Base-by-base conservation (phyloP, 2,797 vertebrate genomes). In the Myotis findleyi region DNA sequence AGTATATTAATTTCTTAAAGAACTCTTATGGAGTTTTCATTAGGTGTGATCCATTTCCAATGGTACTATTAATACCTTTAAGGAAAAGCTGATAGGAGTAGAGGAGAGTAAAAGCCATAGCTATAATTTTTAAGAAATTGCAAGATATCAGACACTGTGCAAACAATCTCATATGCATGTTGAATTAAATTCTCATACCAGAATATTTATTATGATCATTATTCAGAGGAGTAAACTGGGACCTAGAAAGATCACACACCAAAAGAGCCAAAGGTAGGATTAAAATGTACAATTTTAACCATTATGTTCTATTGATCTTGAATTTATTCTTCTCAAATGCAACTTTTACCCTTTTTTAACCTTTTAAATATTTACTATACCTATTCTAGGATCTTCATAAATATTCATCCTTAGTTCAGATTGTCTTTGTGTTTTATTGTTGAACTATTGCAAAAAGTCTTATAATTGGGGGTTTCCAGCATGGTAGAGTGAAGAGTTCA, bases 201-300 rank as follows among this genome's bases (percentile, higher is more conserved):
- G 30, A 79, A 75, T 87, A 27, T 44, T n/a, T 64, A 83, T 25
- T 25, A 36, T 73, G 9, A 36, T 20, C 69, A 1, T 30, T 86
- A 81, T 94, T 82, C 41, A 79, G 47, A 27, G 55, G 18, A 66
- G 25, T 68, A 87, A 93, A 62, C 8, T 73, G 53, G 89, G 20
- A 2, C 21, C 51, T 72, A 49, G 33, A 71, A 77, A 77, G 2
- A 25, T 4, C 33, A 80, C 5, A 27, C 3, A 81, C 25, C 44
- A 6, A 20, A 83, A 83, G 33, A 72, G 6, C 33, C 64, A 83
- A 7, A 68, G 33, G 41, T 62, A 59, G 27, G 17, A 55, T 83
- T 94, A 57, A 87, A 92, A 71, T 33, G 14, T 86, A 57, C 1
- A 69, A 3, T 79, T 82, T 85, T 91, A 82, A 93, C 75, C 11